Percentiles rank a stretch among this genome's conserved stretches.
phyloP scores from a whole-genome alignment of 2,113 vertebrate species.

The Hymenochirus boettgeri region DNA sequence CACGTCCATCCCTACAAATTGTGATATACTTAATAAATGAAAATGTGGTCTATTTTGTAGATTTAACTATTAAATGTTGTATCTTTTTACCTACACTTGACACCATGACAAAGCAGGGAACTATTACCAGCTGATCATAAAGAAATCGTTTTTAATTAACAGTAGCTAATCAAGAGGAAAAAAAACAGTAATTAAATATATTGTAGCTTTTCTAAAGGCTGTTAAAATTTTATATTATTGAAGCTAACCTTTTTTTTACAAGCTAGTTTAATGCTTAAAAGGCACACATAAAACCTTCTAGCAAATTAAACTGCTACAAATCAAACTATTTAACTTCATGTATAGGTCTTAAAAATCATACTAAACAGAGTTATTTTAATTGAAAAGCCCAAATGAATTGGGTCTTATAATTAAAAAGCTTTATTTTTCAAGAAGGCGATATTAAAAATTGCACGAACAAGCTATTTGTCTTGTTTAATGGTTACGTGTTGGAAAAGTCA shows the following conservation, averaged over 20 bases:
- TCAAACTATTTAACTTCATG: conserved; percentile 22
- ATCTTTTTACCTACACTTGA: too few species aligned
- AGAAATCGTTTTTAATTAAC: neutral
- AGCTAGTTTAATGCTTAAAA: conserved; percentile 18
- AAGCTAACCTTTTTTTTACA: conserved; percentile 12
- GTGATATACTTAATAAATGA: too few species aligned
- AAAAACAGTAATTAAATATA: conserved; percentile 10
- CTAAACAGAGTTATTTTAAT: conserved; percentile 21
- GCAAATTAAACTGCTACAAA: conserved; percentile 34
- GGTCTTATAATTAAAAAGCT: conserved; percentile 32
- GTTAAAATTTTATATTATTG: conserved; percentile 7
- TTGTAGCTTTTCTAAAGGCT: conserved; percentile 2
- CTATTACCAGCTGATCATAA: conserved; percentile 1
- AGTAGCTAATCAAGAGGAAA: conserved; percentile 1
- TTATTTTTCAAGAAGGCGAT: conserved; percentile 22
- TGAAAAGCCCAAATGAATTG: conserved; percentile 29
- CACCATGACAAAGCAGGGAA: too few species aligned
- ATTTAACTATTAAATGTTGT: too few species aligned
- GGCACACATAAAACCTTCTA: conserved; percentile 16
- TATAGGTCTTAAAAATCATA: conserved; percentile 15
- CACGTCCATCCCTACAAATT: too few species aligned
- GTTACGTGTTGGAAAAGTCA: conserved; percentile 3
- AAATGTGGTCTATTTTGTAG: too few species aligned
- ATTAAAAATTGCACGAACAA: conserved; percentile 21
- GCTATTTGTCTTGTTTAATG: conserved; percentile 24